Base-by-base conservation (phyloP, 1,140 invertebrate species). In the Holotrichia oblita region DNA sequence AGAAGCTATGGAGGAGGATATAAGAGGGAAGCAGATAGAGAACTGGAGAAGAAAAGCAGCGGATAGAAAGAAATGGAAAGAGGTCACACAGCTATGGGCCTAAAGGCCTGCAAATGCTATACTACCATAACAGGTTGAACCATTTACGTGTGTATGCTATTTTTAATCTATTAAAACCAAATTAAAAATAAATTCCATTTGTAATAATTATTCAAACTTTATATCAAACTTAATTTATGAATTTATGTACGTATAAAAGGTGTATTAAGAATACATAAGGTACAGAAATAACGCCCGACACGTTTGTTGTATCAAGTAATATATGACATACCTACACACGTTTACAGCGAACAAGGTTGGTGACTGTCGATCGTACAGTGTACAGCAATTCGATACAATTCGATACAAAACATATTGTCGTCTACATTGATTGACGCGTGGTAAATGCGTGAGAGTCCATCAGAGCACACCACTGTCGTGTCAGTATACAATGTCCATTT, bases 381-480 rank as follows among this genome's bases (percentile, higher is more conserved):
- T 3, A 69, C 12, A 69, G 34, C 34, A 74, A 44, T 34, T 34
- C 27, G n/a, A 42, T 40, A 8, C 72, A 27, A 27, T 41, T 44
- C 24, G 75, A 76, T 76, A 42, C 24, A 34, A n/a, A 76, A 79
- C 78, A 75, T 73, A 79, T 79, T 79, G 76, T 40, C 27, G 20
- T 76, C 75, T 44, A 79, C 12, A 48, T 73, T 73, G 73, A 79
- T 79, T 79, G 78, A 79, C 78, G 78, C 78, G 41, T 41, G 55
- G 74, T 79, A 76, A 72, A 79, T 73, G 78, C 40, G 24, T 55
- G 40, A 41, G 40, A 41, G 41, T 55, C 75, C 14, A 42, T 55
- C 41, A 48, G 78, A 40, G 72, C 24, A 34, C 59, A 41, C 73
- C 73, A 75, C 78, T 69, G 55, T 76, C 73, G 55, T 79, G 78